Percentiles rank a stretch among this genome's conserved stretches.
These are phyloP conservation scores for Chrysogorgia sp. DNA, from an alignment of 92 coral and sea anemone species.

Conservation along the genomic window DNA sequence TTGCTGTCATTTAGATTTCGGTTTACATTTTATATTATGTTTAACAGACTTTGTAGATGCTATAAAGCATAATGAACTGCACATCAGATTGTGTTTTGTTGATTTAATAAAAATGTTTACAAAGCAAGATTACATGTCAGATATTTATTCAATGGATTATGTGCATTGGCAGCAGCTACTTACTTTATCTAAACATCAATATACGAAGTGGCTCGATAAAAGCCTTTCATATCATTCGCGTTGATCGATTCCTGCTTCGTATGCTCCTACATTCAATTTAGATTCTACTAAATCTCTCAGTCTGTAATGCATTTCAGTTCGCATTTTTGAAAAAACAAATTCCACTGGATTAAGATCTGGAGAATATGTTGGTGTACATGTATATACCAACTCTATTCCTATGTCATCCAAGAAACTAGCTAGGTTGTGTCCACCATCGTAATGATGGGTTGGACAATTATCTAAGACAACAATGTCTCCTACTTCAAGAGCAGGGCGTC, in stretches of 20 bases:
- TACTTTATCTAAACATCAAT: slow-evolving; percentile 20
- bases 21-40: too few relatives aligned
- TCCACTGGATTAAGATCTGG: slow-evolving; percentile 57
- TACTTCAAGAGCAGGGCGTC: slow-evolving; percentile 34
- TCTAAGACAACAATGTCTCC: slow-evolving; percentile 45
- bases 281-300: slow-evolving; percentile 23
- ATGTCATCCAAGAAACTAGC: slow-evolving; percentile 5
- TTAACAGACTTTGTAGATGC: too few relatives aligned
- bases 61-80: too few relatives aligned
- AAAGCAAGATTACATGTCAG: too few relatives aligned
- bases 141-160: too few relatives aligned
- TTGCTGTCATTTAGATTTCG: too few relatives aligned
- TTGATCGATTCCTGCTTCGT: slow-evolving; percentile 44
- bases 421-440: slow-evolving; percentile 2
- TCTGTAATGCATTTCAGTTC: slow-evolving; percentile 38
- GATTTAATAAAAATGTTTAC: too few relatives aligned
- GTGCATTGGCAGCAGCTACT: too few relatives aligned
- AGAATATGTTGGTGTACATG: slow-evolving; percentile 45
- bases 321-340: slow-evolving; percentile 48
- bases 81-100: too few relatives aligned
- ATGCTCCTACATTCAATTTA: slow-evolving; percentile 44
- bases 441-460: slow-evolving; percentile 4
- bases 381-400: slow-evolving; percentile 45
- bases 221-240: slow-evolving; percentile 49
- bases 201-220: slow-evolving; percentile 29